A percentile compares a stretch with the other conserved stretches of the same genome.
Conservation (phyloP, 2,888 invertebrate genomes). For the Crioceris asparagi region DNA sequence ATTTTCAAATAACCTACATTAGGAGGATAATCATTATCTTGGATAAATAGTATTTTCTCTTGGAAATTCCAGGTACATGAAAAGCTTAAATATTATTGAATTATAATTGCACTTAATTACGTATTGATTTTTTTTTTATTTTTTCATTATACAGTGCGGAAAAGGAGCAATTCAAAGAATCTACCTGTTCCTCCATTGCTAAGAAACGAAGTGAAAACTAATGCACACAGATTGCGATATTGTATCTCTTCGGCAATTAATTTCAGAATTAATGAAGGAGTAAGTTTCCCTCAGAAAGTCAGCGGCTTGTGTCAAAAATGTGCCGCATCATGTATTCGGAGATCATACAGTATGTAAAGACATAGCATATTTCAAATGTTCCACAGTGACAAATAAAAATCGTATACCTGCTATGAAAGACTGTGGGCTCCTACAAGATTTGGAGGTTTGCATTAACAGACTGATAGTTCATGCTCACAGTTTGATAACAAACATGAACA, state of each 20-base stretch:
- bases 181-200: background rate
- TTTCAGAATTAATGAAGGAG: background rate
- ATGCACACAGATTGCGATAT: background rate
- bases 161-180: background rate
- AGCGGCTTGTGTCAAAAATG: background rate
- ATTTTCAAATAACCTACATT: too few relatives aligned
- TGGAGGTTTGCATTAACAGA: background rate
- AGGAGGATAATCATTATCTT: too few relatives aligned
- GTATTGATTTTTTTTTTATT: too few relatives aligned
- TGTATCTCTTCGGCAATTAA: background rate
- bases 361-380: conserved; percentile 2
- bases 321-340: conserved; percentile 3
- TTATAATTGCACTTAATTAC: too few relatives aligned
- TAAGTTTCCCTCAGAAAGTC: background rate
- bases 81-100: too few relatives aligned
- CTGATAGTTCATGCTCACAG: conserved; percentile 4
- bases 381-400: background rate
- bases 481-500: conserved; percentile 15
- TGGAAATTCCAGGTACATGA: too few relatives aligned
- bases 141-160: too few relatives aligned
- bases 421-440: conserved; percentile 2
- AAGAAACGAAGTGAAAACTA: background rate
- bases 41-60: too few relatives aligned
- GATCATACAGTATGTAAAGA: conserved; percentile 1
- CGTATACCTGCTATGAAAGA: conserved; percentile 3